Percentiles rank a stretch among this genome's conserved stretches.
phyloP scores from a whole-genome alignment of 2,113 vertebrate genomes.

The Phaethornis superciliosus region DNA sequence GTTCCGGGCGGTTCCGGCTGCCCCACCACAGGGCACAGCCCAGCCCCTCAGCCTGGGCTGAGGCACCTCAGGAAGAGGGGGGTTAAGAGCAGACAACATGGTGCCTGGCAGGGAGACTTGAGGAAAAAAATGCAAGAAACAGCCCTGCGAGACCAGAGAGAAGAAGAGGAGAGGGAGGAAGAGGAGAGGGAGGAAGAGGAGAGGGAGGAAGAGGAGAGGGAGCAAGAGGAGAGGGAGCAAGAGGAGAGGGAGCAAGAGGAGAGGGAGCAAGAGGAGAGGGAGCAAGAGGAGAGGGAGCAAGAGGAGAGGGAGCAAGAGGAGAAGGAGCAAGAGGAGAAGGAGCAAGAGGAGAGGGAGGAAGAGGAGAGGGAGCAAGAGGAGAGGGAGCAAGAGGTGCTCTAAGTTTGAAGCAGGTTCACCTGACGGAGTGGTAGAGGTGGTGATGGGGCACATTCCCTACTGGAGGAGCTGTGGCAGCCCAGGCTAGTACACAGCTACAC shows the following conservation, averaged over 20 bases:
- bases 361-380: no score
- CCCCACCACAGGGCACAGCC: no score
- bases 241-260: no score
- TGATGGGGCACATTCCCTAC: neutral
- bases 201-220: no score
- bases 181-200: accelerated
- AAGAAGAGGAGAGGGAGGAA: neutral
- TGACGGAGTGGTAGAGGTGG: no score
- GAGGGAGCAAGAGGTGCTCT: neutral
- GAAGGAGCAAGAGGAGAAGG: no score
- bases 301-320: no score
- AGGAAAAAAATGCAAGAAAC: accelerated
- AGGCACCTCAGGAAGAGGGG: accelerated
- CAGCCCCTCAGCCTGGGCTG: neutral
- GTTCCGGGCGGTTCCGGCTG: accelerated
- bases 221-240: no score
- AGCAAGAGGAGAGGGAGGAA: no score
- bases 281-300: no score
- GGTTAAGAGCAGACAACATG: neutral
- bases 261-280: accelerated
- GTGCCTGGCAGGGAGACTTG: accelerated
- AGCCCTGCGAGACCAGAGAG: accelerated
- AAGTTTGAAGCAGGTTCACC: no score
- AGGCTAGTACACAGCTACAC: neutral
- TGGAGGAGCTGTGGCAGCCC: neutral